phyloP scores from a whole-genome alignment of 2,888 invertebrate genomes.

The Clitarchus hookeri region DNA sequence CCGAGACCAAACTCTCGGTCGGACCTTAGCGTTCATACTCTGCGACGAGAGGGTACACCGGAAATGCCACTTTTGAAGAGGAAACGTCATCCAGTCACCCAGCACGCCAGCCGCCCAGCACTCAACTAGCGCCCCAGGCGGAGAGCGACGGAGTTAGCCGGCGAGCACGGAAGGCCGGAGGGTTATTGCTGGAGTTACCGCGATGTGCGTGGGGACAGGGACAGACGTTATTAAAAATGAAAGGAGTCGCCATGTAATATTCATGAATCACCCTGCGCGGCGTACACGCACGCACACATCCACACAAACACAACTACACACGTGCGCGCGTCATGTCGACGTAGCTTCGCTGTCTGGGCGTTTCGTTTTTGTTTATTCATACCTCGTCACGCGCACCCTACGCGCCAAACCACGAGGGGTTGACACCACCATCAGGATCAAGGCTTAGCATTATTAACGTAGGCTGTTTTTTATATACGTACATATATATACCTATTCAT shows the following conservation, averaged over 20 bases:
- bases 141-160: background rate
- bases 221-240: conserved; percentile 19
- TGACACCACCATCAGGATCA: background rate
- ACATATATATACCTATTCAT: background rate
- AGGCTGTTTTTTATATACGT: background rate
- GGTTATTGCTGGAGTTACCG: background rate
- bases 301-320: background rate
- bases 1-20: too few species aligned
- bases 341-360: background rate
- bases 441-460: background rate
- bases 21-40: too few species aligned
- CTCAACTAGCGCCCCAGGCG: background rate
- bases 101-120: background rate
- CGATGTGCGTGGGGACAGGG: background rate
- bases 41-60: too few species aligned
- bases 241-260: conserved; percentile 16
- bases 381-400: background rate
- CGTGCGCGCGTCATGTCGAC: conserved; percentile 15
- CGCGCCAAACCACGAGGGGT: background rate
- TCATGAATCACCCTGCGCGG: conserved; percentile 15
- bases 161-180: background rate
- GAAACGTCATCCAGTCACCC: background rate
- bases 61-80: too few species aligned
- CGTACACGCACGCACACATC: conserved; percentile 23
- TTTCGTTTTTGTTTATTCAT: conserved; percentile 14